A percentile compares a stretch with the other conserved stretches of the same genome.
Evolutionary conservation across 64 coral and sea anemone species (phyloP).

Genomic region (Montipora efflorescens): DNA sequence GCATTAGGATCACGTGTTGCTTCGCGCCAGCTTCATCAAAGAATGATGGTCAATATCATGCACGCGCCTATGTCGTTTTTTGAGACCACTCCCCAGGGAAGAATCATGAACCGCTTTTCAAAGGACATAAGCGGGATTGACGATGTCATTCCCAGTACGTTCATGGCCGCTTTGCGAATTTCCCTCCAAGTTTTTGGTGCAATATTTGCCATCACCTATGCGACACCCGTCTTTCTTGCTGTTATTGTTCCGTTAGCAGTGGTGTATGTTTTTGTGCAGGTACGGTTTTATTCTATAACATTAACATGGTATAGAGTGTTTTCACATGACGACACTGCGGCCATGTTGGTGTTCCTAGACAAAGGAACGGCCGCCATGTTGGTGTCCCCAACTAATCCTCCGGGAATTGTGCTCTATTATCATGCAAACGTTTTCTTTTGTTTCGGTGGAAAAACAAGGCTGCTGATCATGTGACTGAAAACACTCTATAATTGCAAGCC

Average conservation of each 20-base stretch:
- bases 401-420: no score
- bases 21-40: conserved; percentile 70
- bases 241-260: conserved; percentile 72
- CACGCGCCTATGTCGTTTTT: conserved; percentile 83
- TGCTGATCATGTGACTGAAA: no score
- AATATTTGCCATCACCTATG: conserved; percentile 74
- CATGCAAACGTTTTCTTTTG: no score
- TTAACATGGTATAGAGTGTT: no score
- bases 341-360: no score
- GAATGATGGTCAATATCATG: conserved; percentile 76
- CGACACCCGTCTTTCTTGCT: conserved; percentile 81
- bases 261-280: conserved; percentile 84
- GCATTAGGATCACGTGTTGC: conserved; percentile 49
- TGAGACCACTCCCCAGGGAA: conserved; percentile 92
- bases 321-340: no score
- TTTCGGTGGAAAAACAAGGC: no score
- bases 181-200: conserved; percentile 60
- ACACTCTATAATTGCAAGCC: no score
- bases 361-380: no score
- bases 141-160: conserved; percentile 62
- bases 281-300: not conserved
- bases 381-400: no score
- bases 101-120: conserved; percentile 93
- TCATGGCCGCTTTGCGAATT: conserved; percentile 48
- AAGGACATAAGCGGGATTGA: conserved; percentile 92